phyloP scores from a whole-genome alignment of 64 coral and sea anemone species.

The Pocillopora damicornis region DNA sequence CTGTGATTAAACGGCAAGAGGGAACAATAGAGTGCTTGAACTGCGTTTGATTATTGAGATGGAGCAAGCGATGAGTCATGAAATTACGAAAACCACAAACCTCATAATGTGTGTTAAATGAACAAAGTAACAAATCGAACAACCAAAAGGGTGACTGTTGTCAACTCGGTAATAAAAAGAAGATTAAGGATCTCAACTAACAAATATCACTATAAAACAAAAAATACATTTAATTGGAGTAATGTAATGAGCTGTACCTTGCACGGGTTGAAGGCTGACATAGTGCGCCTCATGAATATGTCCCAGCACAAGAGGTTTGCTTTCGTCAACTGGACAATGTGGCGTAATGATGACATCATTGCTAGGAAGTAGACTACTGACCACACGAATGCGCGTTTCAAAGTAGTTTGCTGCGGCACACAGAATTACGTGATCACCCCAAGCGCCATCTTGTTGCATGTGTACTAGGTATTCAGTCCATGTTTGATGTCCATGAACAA shows the following conservation, averaged over 20 bases:
- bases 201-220: too few relatives aligned
- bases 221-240: too few relatives aligned
- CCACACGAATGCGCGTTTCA: background rate
- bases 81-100: too few relatives aligned
- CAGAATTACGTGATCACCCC: background rate
- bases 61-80: too few relatives aligned
- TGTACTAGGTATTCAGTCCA: background rate
- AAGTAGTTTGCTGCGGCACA: background rate
- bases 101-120: too few relatives aligned
- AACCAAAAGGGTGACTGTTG: too few relatives aligned
- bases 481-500: background rate
- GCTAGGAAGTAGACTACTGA: background rate
- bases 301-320: background rate
- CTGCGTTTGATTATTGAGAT: too few relatives aligned
- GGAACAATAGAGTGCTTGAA: too few relatives aligned
- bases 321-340: background rate
- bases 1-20: too few relatives aligned
- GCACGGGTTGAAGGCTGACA: background rate
- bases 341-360: background rate
- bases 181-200: too few relatives aligned
- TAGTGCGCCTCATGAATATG: background rate
- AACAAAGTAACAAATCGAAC: too few relatives aligned
- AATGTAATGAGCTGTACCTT: background rate
- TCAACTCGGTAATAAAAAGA: too few relatives aligned
- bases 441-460: background rate